Percentiles rank a stretch among this genome's conserved stretches.
Evolutionary conservation across 2,113 vertebrate species (phyloP).

Genomic region (Colossoma macropomum): DNA sequence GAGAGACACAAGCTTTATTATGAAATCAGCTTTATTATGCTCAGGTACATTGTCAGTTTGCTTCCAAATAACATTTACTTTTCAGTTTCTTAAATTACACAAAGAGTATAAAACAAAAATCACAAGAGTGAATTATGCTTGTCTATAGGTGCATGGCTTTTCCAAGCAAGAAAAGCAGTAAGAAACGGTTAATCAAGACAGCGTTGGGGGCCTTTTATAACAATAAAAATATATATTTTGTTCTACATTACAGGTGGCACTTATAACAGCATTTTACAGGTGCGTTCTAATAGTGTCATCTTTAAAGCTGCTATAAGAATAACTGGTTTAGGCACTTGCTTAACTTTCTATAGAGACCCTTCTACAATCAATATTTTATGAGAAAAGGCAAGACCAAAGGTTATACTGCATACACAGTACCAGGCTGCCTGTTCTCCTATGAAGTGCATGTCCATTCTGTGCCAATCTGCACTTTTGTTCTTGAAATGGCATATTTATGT

Average conservation of each 20-base stretch:
- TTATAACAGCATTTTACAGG: conserved; percentile 35
- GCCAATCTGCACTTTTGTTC: conserved; percentile 22
- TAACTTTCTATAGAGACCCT: background rate
- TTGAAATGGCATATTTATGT: conserved; percentile 27
- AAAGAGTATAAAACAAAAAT: conserved; percentile 57
- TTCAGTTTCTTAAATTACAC: conserved; percentile 53
- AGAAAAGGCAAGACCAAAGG: conserved; percentile 14
- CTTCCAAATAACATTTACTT: conserved; percentile 37
- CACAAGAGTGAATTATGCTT: conserved; percentile 45
- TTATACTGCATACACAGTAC: conserved; percentile 20
- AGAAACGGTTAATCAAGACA: conserved; percentile 37
- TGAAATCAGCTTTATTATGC: conserved; percentile 56
- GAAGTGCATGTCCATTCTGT: background rate
- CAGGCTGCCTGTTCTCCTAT: conserved; percentile 31
- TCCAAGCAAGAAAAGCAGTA: background rate
- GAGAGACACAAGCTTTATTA: conserved; percentile 37
- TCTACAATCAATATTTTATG: background rate
- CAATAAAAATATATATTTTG: conserved; percentile 55
- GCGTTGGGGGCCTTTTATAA: conserved; percentile 21
- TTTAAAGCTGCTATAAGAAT: conserved; percentile 24
- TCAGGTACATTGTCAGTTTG: conserved; percentile 55
- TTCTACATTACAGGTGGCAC: conserved; percentile 52
- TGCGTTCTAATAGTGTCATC: conserved; percentile 37
- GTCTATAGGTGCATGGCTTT: conserved; percentile 29
- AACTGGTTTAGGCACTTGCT: conserved; percentile 43